phyloP scores from a whole-genome alignment of 2,888 invertebrate species.

The Meghimatium bilineatum region DNA sequence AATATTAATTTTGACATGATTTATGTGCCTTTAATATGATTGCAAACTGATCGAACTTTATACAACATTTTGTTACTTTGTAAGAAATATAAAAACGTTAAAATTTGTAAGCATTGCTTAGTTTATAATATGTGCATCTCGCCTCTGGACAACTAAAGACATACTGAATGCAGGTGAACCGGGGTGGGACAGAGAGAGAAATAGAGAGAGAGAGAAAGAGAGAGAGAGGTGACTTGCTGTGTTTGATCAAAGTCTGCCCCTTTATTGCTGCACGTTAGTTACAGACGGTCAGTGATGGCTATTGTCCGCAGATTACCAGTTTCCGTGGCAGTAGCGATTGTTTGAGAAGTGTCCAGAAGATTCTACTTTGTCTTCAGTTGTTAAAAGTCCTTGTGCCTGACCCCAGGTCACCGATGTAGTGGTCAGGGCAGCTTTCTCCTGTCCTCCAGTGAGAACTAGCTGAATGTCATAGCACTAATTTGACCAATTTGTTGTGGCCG shows the following conservation, averaged over 20 bases:
- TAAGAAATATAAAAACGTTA: no score
- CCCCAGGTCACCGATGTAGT: constrained; percentile 34
- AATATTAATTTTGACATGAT: no score
- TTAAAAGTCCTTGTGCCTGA: constrained; percentile 23
- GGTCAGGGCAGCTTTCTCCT: constrained; percentile 23
- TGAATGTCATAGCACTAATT: constrained; percentile 42
- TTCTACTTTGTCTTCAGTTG: not conserved
- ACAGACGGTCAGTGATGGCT: not conserved
- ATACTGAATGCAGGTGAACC: no score
- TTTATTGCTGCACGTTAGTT: not conserved
- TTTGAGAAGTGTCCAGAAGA: constrained; percentile 4
- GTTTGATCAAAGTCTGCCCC: not conserved
- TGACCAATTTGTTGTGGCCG: constrained; percentile 33
- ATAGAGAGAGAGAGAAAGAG: no score
- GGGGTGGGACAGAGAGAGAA: no score
- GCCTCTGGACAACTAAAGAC: no score
- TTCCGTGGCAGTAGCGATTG: constrained; percentile 11
- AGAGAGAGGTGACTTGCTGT: not conserved
- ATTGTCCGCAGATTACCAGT: constrained; percentile 37
- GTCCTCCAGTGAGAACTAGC: constrained; percentile 1
- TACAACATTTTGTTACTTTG: no score
- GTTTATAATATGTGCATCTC: no score
- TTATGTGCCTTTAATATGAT: no score
- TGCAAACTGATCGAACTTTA: no score
- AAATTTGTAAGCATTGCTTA: no score